Evolutionary conservation across 2,888 invertebrate species (phyloP), one percentile per base, ranked within the genome.

Genomic region (Sphecodes monilicornis): DNA sequence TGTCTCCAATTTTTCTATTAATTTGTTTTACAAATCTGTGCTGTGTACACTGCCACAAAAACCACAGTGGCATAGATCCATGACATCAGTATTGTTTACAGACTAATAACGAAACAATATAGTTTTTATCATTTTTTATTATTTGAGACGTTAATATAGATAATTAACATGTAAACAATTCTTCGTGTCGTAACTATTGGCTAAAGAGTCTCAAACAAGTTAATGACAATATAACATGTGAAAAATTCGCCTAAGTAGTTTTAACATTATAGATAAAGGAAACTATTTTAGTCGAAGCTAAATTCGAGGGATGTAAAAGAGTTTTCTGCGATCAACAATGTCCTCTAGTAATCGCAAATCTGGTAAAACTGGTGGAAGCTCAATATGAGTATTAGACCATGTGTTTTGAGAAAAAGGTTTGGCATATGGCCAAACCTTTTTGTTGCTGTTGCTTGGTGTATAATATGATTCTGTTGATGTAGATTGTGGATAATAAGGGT

Each of bases 341-440:
- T 94, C 94, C 10, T 93, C 93, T 1, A 94, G 78, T 22, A 87
- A 92, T 68, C 93, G 94, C 3, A 94, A 82, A 86, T 94, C 93
- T 0, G 94, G 94, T n/a, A 93, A 76, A 8, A 91, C 88, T 41
- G 91, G 89, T 1, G 94, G 94, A 39, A 94, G 90, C n/a, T 92
- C 85, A 22, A 94, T 91, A 32, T 89, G 79, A 11, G 86, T 78
- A 41, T 73, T 86, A 11, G 80, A 46, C 82, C 75, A 54, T 3
- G 72, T 39, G 18, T 72, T 18, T 13, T 79, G 86, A 11, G 77
- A 82, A 6, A 82, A 66, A 86, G 78, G 70, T 83, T 89, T 5
- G 66, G 79, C 3, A 18, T 43, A 32, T 22, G 43, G 16, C 18
- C n/a, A n/a, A n/a, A 50, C 68, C 26, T 88, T 87, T 16, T 85